Conservation (phyloP, 35 echinoderm and acorn worm genomes). For the Lytechinus variegatus region DNA sequence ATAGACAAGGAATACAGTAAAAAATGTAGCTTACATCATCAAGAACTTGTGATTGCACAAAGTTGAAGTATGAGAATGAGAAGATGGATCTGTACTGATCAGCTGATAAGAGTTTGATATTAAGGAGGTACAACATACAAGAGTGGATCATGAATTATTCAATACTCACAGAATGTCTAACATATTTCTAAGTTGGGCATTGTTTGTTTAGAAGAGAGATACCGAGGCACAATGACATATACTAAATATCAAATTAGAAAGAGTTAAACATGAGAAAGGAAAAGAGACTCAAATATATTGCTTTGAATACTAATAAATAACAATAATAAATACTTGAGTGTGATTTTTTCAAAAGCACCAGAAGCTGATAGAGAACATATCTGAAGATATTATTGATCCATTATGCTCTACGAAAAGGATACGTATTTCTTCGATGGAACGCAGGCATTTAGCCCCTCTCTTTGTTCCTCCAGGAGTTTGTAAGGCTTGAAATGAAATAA, state of each 20-base stretch:
- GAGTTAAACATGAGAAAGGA: neutral
- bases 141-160: neutral
- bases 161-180: neutral
- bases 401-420: conserved; percentile 53
- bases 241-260: neutral
- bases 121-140: conserved; percentile 52
- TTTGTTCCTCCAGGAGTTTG: conserved; percentile 61
- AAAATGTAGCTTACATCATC: conserved; percentile 69
- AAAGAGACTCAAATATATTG: no score
- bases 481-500: conserved; percentile 31
- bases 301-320: no score
- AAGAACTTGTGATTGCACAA: conserved; percentile 81
- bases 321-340: no score
- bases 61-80: conserved; percentile 84
- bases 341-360: no score
- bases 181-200: no score
- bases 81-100: conserved; percentile 70
- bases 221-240: neutral
- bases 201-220: neutral
- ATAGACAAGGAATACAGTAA: no score
- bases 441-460: conserved; percentile 33
- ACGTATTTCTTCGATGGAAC: conserved; percentile 71
- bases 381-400: no score
- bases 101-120: conserved; percentile 42
- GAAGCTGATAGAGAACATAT: no score